Evolutionary conservation across 1,140 invertebrate species (phyloP).

Genomic region (Tetramorium alpestre): DNA sequence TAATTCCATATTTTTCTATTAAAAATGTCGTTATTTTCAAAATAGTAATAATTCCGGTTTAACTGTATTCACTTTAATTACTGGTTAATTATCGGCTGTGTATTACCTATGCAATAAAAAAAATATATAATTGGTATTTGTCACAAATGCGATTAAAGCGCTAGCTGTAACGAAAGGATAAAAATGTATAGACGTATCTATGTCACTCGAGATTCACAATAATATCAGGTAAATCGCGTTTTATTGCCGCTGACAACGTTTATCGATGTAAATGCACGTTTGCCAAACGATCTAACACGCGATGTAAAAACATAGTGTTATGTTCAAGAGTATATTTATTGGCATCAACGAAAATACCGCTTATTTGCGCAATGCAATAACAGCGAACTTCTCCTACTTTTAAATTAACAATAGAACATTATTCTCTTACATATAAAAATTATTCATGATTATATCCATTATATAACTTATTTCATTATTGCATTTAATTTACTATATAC

Average conservation of each 20-base stretch:
- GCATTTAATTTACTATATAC: not conserved
- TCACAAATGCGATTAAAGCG: not conserved
- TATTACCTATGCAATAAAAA: not conserved
- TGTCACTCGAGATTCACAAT: not conserved
- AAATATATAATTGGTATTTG: not conserved
- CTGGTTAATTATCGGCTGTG: not conserved
- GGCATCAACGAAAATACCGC: not conserved
- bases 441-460: not conserved
- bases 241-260: not conserved
- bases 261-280: conserved; percentile 5
- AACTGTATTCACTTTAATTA: not conserved
- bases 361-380: not conserved
- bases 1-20: not conserved
- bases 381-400: not conserved
- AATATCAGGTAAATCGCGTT: not conserved
- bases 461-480: not conserved
- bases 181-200: not conserved
- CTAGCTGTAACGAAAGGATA: not conserved
- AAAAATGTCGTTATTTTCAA: conserved; percentile 10
- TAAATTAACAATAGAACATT: not conserved
- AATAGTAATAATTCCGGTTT: not conserved
- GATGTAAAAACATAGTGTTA: not conserved
- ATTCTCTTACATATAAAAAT: not conserved
- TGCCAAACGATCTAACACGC: not conserved
- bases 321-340: not conserved